These are phyloP conservation scores for Anodontia alba DNA, from an alignment of 2,888 invertebrate genomes.

Conservation along the genomic window DNA sequence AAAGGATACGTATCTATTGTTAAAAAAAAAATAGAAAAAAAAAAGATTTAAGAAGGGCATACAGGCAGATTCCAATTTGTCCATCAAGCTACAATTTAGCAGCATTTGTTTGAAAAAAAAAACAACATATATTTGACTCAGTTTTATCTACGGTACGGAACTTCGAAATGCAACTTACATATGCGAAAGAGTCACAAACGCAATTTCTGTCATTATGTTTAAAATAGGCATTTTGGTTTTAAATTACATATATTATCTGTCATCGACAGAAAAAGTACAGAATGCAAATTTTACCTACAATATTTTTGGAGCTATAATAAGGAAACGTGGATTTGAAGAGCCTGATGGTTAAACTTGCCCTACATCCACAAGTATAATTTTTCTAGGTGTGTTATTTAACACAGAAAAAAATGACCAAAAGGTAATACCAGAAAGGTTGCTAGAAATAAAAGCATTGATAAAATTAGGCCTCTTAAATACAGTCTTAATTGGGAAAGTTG, in stretches of 20 bases:
- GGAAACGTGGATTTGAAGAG: conserved; percentile 12
- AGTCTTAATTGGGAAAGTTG: conserved; percentile 24
- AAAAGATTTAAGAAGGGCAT: not conserved
- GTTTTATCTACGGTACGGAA: conserved; percentile 11
- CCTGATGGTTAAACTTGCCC: not conserved
- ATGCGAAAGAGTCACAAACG: not conserved
- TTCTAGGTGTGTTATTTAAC: conserved; percentile 27
- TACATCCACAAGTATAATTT: not conserved
- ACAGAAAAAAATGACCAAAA: conserved; percentile 4
- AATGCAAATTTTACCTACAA: not conserved
- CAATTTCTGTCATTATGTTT: no score
- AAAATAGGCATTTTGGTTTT: conserved; percentile 1
- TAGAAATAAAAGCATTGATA: conserved; percentile 12
- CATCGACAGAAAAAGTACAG: not conserved
- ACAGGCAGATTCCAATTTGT: conserved; percentile 1
- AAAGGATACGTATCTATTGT: not conserved
- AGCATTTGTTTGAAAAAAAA: not conserved
- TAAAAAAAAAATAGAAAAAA: no score
- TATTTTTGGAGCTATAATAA: not conserved
- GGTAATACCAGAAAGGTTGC: not conserved
- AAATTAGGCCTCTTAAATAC: conserved; percentile 3
- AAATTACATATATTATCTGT: conserved; percentile 17
- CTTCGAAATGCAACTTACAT: not conserved
- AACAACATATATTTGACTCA: conserved; percentile 2
- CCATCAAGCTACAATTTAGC: not conserved